phyloP scores from a whole-genome alignment of 2,797 vertebrate genomes.

The Myotis pilosus region DNA sequence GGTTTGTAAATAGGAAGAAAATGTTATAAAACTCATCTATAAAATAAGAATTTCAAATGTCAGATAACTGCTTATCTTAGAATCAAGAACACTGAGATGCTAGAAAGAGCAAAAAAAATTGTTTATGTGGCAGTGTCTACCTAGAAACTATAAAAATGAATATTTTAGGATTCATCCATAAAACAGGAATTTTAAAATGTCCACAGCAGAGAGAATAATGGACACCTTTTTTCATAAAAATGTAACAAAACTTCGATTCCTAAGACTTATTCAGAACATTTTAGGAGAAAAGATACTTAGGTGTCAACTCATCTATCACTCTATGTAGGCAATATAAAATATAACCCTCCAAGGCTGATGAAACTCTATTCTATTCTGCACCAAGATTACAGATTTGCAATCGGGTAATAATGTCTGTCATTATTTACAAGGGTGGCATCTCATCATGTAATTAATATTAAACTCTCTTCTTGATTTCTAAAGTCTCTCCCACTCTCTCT shows the following conservation, averaged over 20 bases:
- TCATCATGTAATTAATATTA: slow-evolving; percentile 22
- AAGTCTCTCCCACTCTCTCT: slow-evolving; percentile 4
- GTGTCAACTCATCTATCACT: background rate
- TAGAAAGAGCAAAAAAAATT: slow-evolving; percentile 10
- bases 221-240: background rate
- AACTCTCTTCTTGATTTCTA: background rate
- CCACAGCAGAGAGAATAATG: background rate
- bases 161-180: background rate
- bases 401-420: background rate
- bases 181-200: slow-evolving; percentile 46
- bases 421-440: slow-evolving; percentile 1
- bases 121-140: background rate
- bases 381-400: background rate
- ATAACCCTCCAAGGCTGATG: background rate
- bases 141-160: background rate
- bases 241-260: background rate
- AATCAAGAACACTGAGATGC: background rate
- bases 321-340: background rate
- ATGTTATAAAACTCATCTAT: background rate
- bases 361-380: background rate
- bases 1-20: background rate
- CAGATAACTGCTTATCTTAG: slow-evolving; percentile 1
- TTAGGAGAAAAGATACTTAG: background rate
- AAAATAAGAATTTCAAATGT: slow-evolving; percentile 43
- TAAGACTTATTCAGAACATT: background rate